Evolutionary conservation across 2,797 vertebrate genomes (phyloP).

Genomic region (Dryobates pubescens): DNA sequence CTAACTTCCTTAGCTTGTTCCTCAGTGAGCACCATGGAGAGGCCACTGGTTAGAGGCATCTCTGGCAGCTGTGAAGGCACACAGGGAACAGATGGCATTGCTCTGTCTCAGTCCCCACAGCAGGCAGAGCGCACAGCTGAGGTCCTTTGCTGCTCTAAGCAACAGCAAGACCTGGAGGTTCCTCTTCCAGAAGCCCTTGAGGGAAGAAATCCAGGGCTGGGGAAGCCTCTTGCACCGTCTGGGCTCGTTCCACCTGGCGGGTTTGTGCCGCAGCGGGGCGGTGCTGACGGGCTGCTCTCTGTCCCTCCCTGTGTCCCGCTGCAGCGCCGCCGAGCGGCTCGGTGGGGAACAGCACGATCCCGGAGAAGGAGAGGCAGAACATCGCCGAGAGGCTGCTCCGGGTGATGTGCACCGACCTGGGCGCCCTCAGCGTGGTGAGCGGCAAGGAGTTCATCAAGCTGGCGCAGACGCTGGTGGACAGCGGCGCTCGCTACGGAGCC

Average conservation of each 20-base stretch:
- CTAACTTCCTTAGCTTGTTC: not conserved
- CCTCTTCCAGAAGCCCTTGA: not conserved
- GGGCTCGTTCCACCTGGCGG: not conserved
- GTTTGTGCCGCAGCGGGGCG: not conserved
- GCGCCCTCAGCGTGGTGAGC: conserved; percentile 90
- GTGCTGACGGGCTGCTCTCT: not conserved
- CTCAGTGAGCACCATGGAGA: not conserved
- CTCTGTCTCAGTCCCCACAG: not conserved
- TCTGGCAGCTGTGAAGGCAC: not conserved
- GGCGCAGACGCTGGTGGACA: conserved; percentile 97
- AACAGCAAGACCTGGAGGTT: not conserved
- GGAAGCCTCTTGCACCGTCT: not conserved
- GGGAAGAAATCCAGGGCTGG: not conserved
- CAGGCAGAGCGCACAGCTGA: not conserved
- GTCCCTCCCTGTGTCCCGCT: conserved; percentile 1
- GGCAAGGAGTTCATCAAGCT: conserved; percentile 98
- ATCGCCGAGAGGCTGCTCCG: conserved; percentile 93
- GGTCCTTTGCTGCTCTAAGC: not conserved
- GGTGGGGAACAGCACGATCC: conserved; percentile 84
- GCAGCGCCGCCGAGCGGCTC: conserved; percentile 74
- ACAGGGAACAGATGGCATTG: not conserved
- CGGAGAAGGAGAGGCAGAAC: conserved; percentile 97
- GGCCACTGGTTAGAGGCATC: too few species aligned
- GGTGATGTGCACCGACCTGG: conserved; percentile 95
- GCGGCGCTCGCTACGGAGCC: conserved; percentile 93